Evolutionary conservation across 2,888 invertebrate genomes (phyloP).

Genomic region (Metallyticus violacea): DNA sequence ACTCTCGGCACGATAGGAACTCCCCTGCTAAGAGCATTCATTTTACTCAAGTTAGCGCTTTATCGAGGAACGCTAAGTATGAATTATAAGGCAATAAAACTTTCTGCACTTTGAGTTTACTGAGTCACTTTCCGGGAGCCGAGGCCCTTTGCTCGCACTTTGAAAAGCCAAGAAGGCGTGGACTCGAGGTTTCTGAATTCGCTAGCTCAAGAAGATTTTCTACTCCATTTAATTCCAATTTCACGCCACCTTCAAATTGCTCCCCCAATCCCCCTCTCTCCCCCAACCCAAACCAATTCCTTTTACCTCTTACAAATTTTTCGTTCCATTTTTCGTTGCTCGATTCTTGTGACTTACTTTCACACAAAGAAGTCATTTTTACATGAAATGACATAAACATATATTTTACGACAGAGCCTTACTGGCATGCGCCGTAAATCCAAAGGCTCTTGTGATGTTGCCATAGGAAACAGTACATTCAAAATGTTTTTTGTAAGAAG

Average conservation of each 20-base stretch:
- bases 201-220: not conserved
- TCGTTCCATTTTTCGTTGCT: not conserved
- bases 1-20: not conserved
- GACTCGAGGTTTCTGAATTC: not conserved
- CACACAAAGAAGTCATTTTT: not conserved
- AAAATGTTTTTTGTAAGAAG: too few species aligned
- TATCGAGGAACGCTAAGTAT: not conserved
- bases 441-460: too few species aligned
- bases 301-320: not conserved
- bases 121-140: not conserved
- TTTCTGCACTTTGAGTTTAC: not conserved
- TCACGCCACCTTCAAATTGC: not conserved
- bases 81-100: not conserved
- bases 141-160: not conserved
- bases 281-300: not conserved
- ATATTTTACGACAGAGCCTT: too few species aligned
- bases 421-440: too few species aligned
- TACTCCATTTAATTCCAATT: slow-evolving; percentile 1
- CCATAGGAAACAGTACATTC: too few species aligned
- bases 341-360: too few species aligned
- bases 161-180: not conserved
- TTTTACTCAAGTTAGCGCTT: not conserved
- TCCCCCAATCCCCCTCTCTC: not conserved
- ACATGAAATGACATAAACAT: not conserved
- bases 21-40: not conserved